phyloP scores from a whole-genome alignment of 2,888 invertebrate species.

The Lasioglossum zephyrum region DNA sequence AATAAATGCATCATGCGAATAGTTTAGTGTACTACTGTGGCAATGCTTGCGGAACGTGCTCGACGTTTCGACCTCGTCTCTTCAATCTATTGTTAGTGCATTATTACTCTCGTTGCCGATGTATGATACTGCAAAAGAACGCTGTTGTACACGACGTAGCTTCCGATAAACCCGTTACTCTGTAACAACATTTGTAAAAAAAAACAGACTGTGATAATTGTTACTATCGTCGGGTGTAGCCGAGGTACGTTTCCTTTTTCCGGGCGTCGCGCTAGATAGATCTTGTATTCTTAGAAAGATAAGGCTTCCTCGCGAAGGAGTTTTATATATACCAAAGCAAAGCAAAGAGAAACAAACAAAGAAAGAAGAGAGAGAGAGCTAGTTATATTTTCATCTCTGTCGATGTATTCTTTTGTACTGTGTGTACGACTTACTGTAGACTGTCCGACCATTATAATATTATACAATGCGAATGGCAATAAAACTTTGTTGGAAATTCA shows the following conservation, averaged over 20 bases:
- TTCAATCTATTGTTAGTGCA: constrained; percentile 15
- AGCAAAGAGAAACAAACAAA: neutral
- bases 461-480: constrained; percentile 76
- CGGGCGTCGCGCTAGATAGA: constrained; percentile 55
- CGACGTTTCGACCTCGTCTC: neutral
- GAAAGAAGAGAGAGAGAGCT: constrained; percentile 11
- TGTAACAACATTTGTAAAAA: constrained; percentile 37
- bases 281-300: constrained; percentile 60
- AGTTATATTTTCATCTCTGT: constrained; percentile 59
- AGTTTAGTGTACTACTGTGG: constrained; percentile 44
- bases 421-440: constrained; percentile 53
- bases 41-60: constrained; percentile 28
- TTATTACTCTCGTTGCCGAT: constrained; percentile 14
- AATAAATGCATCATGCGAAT: constrained; percentile 49
- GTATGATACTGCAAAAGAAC: constrained; percentile 28
- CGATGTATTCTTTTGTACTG: constrained; percentile 60
- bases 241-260: constrained; percentile 41
- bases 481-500: constrained; percentile 76
- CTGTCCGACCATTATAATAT: constrained; percentile 69
- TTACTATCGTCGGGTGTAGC: constrained; percentile 46
- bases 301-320: constrained; percentile 39
- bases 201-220: constrained; percentile 68
- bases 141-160: constrained; percentile 26
- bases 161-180: constrained; percentile 27
- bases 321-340: constrained; percentile 53